A percentile compares a stretch with the other conserved stretches of the same genome.
phyloP scores from a whole-genome alignment of 2,888 invertebrate species.

The Cerceris rybyensis region DNA sequence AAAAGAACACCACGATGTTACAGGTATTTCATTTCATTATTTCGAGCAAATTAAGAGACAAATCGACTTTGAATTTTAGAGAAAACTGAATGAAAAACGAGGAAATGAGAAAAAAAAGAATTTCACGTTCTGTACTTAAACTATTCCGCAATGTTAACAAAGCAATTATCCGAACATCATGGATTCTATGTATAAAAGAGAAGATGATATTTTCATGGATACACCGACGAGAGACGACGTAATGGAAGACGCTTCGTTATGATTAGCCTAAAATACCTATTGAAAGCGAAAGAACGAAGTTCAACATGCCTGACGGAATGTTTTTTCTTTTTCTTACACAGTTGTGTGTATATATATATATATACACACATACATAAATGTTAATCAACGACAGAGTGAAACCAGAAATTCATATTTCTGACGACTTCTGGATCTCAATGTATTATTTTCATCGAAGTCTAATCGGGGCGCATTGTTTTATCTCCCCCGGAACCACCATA shows the following conservation, averaged over 20 bases:
- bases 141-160: constrained; percentile 7
- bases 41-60: too few relatives aligned
- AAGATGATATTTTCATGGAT: constrained; percentile 24
- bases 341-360: not conserved
- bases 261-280: constrained; percentile 48
- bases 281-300: not conserved
- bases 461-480: constrained; percentile 6
- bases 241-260: constrained; percentile 22
- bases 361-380: not conserved
- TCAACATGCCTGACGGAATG: not conserved
- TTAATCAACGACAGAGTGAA: too few relatives aligned
- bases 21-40: not conserved
- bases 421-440: constrained; percentile 20
- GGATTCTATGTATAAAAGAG: not conserved
- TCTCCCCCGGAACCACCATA: not conserved
- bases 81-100: constrained; percentile 1
- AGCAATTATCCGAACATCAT: constrained; percentile 20
- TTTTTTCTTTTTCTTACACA: not conserved
- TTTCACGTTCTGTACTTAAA: constrained; percentile 53
- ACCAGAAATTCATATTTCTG: constrained; percentile 6
- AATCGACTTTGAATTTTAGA: not conserved
- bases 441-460: constrained; percentile 17
- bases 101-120: constrained; percentile 11
- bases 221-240: constrained; percentile 7
- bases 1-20: not conserved